A percentile compares a stretch with the other conserved stretches of the same genome.
phyloP scores from a whole-genome alignment of 2,797 vertebrate species.

The Mus caroli region DNA sequence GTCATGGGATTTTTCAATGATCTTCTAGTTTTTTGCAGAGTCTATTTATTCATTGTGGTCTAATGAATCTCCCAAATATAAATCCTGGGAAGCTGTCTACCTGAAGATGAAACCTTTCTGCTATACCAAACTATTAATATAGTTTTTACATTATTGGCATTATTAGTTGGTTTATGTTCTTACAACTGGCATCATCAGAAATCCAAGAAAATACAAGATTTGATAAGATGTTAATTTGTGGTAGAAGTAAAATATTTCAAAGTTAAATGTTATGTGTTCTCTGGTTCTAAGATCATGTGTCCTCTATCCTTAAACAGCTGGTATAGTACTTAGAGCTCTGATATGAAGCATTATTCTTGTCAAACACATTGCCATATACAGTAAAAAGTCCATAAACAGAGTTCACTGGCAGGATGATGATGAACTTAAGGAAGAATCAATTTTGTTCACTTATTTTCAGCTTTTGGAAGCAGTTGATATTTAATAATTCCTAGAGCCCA shows the following conservation, averaged over 20 bases:
- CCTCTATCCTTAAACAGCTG: constrained; percentile 31
- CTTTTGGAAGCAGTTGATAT: constrained; percentile 66
- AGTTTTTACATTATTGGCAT: background rate
- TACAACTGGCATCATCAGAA: background rate
- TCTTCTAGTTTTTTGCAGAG: background rate
- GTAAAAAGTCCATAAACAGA: constrained; percentile 17
- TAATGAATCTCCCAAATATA: background rate
- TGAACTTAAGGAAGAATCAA: constrained; percentile 20
- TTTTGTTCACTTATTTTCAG: constrained; percentile 13
- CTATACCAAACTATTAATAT: background rate
- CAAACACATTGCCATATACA: background rate
- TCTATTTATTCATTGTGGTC: background rate
- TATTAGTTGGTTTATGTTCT: background rate
- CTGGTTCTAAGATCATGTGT: constrained; percentile 42
- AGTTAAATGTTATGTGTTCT: background rate
- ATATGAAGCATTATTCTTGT: background rate
- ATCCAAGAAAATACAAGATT: constrained; percentile 47
- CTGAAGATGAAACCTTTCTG: constrained; percentile 14
- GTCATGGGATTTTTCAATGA: background rate
- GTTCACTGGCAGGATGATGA: constrained; percentile 55
- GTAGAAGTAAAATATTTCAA: background rate
- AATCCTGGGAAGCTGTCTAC: background rate
- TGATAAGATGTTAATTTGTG: constrained; percentile 31
- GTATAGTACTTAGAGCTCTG: background rate
- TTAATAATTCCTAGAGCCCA: constrained; percentile 67